Conservation (phyloP, 2,797 vertebrate species). For the Pitangus sulphuratus region DNA sequence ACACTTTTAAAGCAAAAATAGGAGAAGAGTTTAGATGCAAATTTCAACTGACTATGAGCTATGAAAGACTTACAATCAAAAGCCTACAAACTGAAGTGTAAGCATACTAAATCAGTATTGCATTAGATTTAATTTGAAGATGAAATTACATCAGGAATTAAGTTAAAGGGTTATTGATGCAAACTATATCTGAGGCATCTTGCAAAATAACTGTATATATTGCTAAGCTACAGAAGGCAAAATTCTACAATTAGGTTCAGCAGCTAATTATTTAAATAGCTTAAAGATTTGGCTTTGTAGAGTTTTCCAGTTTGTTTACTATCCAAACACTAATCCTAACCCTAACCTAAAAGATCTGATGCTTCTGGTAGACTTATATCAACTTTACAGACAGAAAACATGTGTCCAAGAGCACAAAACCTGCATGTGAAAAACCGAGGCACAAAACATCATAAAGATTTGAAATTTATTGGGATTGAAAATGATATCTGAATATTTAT, state of each 20-base stretch:
- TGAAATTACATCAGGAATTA: constrained; percentile 63
- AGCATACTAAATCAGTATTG: constrained; percentile 59
- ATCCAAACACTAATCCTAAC: no score
- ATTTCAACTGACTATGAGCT: constrained; percentile 14
- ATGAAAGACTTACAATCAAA: constrained; percentile 58
- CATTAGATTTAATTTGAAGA: constrained; percentile 68
- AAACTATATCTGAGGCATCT: constrained; percentile 44
- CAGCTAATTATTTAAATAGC: constrained; percentile 14
- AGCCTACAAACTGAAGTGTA: constrained; percentile 57
- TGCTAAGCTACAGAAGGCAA: constrained; percentile 34
- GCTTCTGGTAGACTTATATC: not conserved
- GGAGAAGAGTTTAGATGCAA: not conserved
- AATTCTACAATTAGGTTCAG: constrained; percentile 40
- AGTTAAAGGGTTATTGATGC: constrained; percentile 60
- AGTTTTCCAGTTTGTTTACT: not conserved
- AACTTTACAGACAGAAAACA: not conserved
- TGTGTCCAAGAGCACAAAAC: not conserved
- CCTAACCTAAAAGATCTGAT: not conserved
- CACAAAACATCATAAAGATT: not conserved
- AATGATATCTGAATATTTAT: not conserved
- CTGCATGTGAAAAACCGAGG: not conserved
- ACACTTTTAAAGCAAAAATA: not conserved
- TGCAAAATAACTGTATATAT: constrained; percentile 36
- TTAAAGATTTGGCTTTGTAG: not conserved
- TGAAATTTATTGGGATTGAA: not conserved